Conservation (phyloP, 2,113 vertebrate genomes). For the Phodopus roborovskii region DNA sequence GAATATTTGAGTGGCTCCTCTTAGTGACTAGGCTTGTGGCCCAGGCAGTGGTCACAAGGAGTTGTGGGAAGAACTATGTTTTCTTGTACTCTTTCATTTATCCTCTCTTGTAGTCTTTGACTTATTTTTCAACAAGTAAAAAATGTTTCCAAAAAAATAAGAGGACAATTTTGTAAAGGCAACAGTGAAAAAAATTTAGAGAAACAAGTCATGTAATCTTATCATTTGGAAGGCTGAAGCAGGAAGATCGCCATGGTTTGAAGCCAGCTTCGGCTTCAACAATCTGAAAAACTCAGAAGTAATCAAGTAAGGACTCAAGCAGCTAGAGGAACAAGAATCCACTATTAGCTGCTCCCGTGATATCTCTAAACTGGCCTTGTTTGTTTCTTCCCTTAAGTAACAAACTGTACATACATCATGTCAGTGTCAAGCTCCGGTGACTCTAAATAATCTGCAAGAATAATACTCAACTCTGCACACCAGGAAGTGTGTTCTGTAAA, state of each 20-base stretch:
- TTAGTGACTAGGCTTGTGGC: neutral
- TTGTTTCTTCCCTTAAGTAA: neutral
- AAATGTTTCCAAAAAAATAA: neutral
- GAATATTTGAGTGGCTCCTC: neutral
- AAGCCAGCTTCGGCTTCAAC: neutral
- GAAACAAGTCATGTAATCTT: neutral
- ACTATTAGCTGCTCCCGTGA: neutral
- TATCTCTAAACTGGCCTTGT: neutral
- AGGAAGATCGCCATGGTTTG: neutral
- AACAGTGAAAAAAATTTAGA: neutral
- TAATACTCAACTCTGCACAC: neutral
- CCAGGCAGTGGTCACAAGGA: neutral
- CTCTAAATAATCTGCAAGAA: neutral
- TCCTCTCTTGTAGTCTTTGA: neutral
- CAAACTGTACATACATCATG: neutral
- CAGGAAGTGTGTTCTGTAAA: neutral
- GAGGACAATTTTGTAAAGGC: neutral
- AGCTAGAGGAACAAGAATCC: neutral
- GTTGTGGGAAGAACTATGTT: neutral
- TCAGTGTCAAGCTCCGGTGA: neutral
- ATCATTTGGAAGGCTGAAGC: neutral
- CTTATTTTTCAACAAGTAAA: neutral
- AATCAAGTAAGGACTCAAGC: neutral
- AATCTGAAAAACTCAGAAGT: neutral
- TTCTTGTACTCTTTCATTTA: neutral